Evolutionary conservation across 2,888 invertebrate genomes (phyloP), one percentile per base, ranked within the genome.

Genomic region (Sicus ferrugineus): DNA sequence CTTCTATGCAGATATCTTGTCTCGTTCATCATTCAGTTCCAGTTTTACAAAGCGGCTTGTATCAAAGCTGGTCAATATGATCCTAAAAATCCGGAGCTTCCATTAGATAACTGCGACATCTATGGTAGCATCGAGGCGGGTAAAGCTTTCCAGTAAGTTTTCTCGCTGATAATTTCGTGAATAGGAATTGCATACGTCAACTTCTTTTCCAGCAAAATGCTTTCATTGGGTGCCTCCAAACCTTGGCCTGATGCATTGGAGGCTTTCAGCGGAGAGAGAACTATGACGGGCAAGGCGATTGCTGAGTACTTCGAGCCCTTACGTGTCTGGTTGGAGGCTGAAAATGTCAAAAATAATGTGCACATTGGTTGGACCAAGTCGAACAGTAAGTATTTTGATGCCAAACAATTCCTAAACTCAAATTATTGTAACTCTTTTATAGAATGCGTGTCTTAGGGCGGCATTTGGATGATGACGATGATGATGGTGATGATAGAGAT

Each of bases 171-270:
- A 11, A 7, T 23, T 6, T 16, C 5, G n/a, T n/a, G n/a, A n/a
- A n/a, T n/a, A n/a, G n/a, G 11, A 42, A 42, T 42, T 4, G 38
- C 38, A 9, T 38, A 6, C 11, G 11, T 38, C n/a, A n/a, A n/a
- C n/a, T n/a, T n/a, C 38, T 6, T 38, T 38, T 38, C 2, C 7
- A 92, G 92, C 16, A 88, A 89, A 74, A 91, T 91, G 91, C 85
- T 92, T 38, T 88, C 89, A 73, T 84, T 93, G 88, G 93, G 93
- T 2, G 89, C 90, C 0, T 92, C 93, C 0, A 89, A 88, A 75
- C 91, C 92, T 0, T 94, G 94, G 93, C 91, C 91, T 16, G 94
- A 95, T 76, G 94, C 93, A 70, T 89, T 97, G 89, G 90, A 93
- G 81, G 89, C 88, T 7, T 87, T 95, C 38, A 95, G 93, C 0